phyloP scores from a whole-genome alignment of 2,113 vertebrate species.

The Eudorcas thomsonii region DNA sequence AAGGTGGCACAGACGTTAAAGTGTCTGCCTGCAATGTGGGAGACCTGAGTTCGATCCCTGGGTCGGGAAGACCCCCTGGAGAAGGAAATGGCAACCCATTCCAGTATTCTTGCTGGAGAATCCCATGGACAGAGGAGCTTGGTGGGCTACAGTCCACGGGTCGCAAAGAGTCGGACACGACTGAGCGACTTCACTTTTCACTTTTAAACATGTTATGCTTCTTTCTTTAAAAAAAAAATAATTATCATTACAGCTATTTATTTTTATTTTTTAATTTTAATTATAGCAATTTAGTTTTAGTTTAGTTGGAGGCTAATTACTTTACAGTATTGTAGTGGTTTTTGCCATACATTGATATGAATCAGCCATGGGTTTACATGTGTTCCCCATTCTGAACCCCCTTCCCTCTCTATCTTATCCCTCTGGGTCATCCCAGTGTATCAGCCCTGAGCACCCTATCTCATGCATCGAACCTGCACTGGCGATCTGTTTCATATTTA shows the following conservation, averaged over 20 bases:
- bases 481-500: background rate
- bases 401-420: background rate
- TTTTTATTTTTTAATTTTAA: background rate
- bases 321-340: background rate
- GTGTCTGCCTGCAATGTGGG: too few species aligned
- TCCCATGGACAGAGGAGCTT: too few species aligned
- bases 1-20: too few species aligned
- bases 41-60: too few species aligned
- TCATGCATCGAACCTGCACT: background rate
- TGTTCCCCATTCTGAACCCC: background rate
- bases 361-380: background rate
- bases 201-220: background rate
- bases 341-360: background rate
- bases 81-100: too few species aligned
- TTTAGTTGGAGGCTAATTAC: background rate
- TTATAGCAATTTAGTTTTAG: background rate
- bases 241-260: background rate
- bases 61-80: too few species aligned
- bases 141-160: too few species aligned
- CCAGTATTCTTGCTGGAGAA: too few species aligned
- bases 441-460: background rate
- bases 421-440: background rate
- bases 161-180: too few species aligned
- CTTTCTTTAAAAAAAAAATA: background rate
- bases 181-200: too few species aligned